These are phyloP conservation scores for Aratinga solstitialis DNA, from an alignment of 2,797 vertebrate genomes.

Conservation along the genomic window DNA sequence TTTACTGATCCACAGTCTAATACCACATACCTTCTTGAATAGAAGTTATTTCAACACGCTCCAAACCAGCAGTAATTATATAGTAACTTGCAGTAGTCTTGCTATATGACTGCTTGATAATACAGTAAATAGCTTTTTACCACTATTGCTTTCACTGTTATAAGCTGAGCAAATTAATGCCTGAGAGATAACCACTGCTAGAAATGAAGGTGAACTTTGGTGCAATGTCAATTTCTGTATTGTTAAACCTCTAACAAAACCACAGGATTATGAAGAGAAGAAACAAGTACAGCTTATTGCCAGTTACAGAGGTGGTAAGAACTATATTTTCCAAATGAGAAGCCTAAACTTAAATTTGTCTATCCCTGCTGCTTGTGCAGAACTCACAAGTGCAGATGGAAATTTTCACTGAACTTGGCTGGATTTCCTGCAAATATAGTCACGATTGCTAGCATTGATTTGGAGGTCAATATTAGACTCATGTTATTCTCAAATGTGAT, in stretches of 20 bases:
- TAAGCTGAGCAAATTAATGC: neutral
- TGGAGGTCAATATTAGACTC: neutral
- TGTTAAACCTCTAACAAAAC: neutral
- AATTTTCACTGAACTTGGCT: neutral
- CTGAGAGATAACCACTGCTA: neutral
- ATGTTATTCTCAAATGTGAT: neutral
- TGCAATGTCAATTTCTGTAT: neutral
- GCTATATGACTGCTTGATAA: neutral
- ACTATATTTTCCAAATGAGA: constrained; percentile 20
- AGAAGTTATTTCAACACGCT: neutral
- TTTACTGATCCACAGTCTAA: neutral
- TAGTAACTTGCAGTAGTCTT: neutral
- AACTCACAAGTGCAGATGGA: neutral
- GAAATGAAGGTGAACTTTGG: neutral
- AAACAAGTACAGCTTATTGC: neutral
- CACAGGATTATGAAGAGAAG: neutral
- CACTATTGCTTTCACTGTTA: neutral
- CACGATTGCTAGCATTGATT: neutral
- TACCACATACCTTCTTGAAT: neutral
- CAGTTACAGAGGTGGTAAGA: neutral
- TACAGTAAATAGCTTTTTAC: neutral
- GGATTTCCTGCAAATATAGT: neutral
- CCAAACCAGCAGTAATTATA: neutral
- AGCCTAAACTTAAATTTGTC: neutral
- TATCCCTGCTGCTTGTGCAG: neutral